Evolutionary conservation across 2,113 vertebrate species (phyloP).

Genomic region (Tetrao urogallus): DNA sequence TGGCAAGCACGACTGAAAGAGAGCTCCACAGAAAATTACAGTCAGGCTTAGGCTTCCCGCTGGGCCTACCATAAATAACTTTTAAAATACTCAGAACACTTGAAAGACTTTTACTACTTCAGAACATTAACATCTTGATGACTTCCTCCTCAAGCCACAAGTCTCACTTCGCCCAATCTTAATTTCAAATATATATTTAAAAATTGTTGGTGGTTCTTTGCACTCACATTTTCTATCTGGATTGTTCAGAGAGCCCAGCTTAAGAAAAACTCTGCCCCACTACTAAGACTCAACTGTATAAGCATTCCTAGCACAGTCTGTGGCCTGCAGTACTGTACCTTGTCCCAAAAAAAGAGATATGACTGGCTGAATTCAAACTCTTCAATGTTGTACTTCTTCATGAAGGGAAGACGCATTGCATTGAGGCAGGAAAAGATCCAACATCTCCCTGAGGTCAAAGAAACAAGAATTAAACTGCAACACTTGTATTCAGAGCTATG

Average conservation of each 20-base stretch:
- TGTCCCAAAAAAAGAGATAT: constrained; percentile 98
- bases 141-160: neutral
- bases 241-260: neutral
- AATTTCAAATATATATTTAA: neutral
- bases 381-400: constrained; percentile 97
- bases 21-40: neutral
- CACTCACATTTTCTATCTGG: fast-evolving
- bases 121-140: neutral
- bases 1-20: neutral
- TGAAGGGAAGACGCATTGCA: constrained; percentile 96
- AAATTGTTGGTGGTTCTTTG: neutral
- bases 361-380: constrained; percentile 99
- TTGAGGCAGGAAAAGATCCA: constrained; percentile 99
- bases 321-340: constrained; percentile 78
- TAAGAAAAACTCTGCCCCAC: neutral
- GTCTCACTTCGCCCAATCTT: fast-evolving
- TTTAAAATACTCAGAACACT: fast-evolving
- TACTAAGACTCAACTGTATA: neutral
- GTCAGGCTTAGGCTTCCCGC: fast-evolving
- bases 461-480: neutral
- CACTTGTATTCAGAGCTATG: neutral
- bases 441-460: constrained; percentile 88
- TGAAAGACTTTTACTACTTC: neutral
- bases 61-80: neutral
- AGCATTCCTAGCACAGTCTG: neutral